Percentiles rank a stretch among this genome's conserved stretches.
Evolutionary conservation across 2,888 invertebrate species (phyloP).

Genomic region (Epirrhoe tristata): DNA sequence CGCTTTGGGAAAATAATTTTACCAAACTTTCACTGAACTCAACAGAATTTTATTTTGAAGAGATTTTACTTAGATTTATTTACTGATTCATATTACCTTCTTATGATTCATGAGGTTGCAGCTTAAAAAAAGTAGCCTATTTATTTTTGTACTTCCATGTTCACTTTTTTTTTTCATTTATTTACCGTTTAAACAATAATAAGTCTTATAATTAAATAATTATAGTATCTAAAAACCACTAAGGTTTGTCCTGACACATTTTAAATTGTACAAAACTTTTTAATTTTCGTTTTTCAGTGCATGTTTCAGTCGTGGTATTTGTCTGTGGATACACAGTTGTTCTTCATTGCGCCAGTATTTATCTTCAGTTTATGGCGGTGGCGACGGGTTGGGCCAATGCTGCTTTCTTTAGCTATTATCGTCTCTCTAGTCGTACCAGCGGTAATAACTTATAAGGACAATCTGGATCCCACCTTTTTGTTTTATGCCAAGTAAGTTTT

Average conservation of each 20-base stretch:
- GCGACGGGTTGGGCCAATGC: slow-evolving; percentile 82
- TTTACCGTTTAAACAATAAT: too few species aligned
- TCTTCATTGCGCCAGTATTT: slow-evolving; percentile 88
- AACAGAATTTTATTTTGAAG: not conserved
- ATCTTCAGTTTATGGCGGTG: slow-evolving; percentile 89
- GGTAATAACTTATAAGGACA: slow-evolving; percentile 83
- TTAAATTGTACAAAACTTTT: not conserved
- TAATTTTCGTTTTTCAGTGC: slow-evolving; percentile 78
- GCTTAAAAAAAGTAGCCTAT: not conserved
- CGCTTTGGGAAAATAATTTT: not conserved
- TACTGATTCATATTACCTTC: too few species aligned
- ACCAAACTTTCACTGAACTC: not conserved
- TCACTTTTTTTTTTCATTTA: too few species aligned
- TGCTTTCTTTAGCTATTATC: slow-evolving; percentile 79
- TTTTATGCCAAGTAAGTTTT: slow-evolving; percentile 88
- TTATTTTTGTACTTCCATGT: not conserved
- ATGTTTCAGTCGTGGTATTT: slow-evolving; percentile 92
- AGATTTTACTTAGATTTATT: too few species aligned
- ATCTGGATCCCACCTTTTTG: slow-evolving; percentile 89
- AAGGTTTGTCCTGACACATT: too few species aligned
- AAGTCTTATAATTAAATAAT: too few species aligned
- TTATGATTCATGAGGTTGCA: not conserved
- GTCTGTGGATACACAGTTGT: slow-evolving; percentile 87
- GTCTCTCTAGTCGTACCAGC: slow-evolving; percentile 84
- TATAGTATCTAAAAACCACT: too few species aligned